Conservation (phyloP, 1,140 invertebrate genomes). For the Drosophila leontia region DNA sequence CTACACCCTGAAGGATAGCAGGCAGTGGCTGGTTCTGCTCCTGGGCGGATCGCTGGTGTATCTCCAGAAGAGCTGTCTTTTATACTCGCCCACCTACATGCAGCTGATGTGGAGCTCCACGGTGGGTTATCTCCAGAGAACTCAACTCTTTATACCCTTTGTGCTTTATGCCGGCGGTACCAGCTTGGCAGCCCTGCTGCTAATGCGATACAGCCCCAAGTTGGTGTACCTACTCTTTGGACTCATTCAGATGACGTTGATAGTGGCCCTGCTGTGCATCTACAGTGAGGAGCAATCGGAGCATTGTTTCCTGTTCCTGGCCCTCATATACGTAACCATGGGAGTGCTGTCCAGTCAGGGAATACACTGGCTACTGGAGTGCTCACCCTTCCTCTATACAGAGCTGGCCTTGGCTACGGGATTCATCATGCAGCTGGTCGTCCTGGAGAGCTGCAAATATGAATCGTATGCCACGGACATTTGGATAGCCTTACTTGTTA, state of each 20-base stretch:
- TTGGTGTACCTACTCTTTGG: constrained; percentile 76
- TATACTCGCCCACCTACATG: constrained; percentile 64
- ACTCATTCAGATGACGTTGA: constrained; percentile 67
- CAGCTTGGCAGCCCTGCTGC: constrained; percentile 52
- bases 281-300: constrained; percentile 67
- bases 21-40: constrained; percentile 69
- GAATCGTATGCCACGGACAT: constrained; percentile 46
- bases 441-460: constrained; percentile 68
- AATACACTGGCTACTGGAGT: constrained; percentile 71
- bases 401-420: constrained; percentile 63
- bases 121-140: constrained; percentile 37
- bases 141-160: constrained; percentile 61
- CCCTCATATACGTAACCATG: constrained; percentile 66
- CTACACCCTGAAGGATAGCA: constrained; percentile 51
- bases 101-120: constrained; percentile 75
- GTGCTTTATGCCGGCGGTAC: constrained; percentile 63
- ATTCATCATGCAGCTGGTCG: constrained; percentile 53
- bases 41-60: constrained; percentile 50
- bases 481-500: constrained; percentile 55
- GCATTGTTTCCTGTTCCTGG: constrained; percentile 72
- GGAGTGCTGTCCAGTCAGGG: constrained; percentile 75
- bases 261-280: constrained; percentile 72
- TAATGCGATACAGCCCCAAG: constrained; percentile 73
- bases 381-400: constrained; percentile 72
- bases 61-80: constrained; percentile 49